Base-by-base conservation (phyloP, 2,888 invertebrate species). In the Xestia rhomboidea region DNA sequence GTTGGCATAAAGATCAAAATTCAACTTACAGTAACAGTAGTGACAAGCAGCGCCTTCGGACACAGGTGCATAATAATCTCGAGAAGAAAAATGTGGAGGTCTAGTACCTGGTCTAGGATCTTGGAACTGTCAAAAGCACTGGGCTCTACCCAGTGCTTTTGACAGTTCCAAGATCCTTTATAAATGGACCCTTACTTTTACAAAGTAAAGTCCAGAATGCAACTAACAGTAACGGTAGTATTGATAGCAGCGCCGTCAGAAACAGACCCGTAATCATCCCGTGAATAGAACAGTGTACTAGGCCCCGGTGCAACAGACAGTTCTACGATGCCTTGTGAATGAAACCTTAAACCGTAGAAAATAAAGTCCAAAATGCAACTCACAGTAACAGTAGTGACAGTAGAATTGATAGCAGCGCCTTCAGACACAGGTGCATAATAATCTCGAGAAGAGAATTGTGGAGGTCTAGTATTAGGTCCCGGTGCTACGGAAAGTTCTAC, bases 391-490 rank as follows among this genome's bases (percentile, higher is more conserved):
- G 98, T 98, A 0, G 98, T 97, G 10, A 99, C 98, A 0, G 98
- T 98, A 0, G 98, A 98, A 90, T 98, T 98, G 79, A 99, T 98
- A 57, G 98, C 98, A 6, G 98, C 99, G 4, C 99, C 99, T 93
- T 99, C 99, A 84, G 98, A 99, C 18, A 99, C 98, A 87, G 98
- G 98, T 5, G 98, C 98, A 92, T 98, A 98, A 93, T 99, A 99
- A 4, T 98, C 97, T n/a, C 98, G 94, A 77, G 98, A 98, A 2
- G 98, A 97, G 93, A 99, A 99, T 76, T 98, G 97, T 0, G 99
- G 99, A 15, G 98, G 98, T 83, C 98, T 18, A 97, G 98, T 95
- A 97, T 99, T 72, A 97, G 99, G 99, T 2, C 99, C 99, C 0
- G 99, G 98, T 18, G 98, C 98, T 0, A 99, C 98, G 7, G 98